Base-by-base conservation (phyloP, 2,888 invertebrate genomes). In the Heliconius aoede region DNA sequence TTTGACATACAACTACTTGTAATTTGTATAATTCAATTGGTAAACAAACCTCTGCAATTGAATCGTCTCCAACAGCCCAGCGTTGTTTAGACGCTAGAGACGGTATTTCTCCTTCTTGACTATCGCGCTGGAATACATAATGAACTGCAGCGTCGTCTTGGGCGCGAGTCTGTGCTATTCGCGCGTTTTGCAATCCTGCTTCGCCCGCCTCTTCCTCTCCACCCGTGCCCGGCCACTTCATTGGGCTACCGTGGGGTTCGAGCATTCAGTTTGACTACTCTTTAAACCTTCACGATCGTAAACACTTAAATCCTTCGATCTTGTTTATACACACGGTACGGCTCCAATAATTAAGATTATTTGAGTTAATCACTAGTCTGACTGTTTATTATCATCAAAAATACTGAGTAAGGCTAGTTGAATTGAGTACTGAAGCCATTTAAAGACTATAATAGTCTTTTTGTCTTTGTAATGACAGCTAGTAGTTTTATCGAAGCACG, bases 41-140 rank as follows among this genome's bases (percentile, higher is more conserved):
- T 78, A 76, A 90, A 95, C 96, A 95, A 92, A 98, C 98, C 95
- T 98, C 98, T 84, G 97, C 96, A 86, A 97, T 96, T 87, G 96
- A 96, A 90, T 98, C 98, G 91, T 98, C 98, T 79, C 97, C 98
- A 79, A 97, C 96, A 58, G 98, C 97, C 98, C 98, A 98, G 83
- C 97, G 96, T 84, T 97, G 96, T 90, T 97, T 97, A 71, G 96
- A 96, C 80, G 96, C 96, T 93, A 96, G 94, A 81, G 96, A 95
- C 80, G 96, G 95, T 88, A 98, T 96, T 88, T 98, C 98, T 75
- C 96, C 96, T 88, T 98, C 98, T 82, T 96, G 96, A 82, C 97
- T 97, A 80, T 97, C 96, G 78, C 93, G 88, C 84, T 98, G 98
- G 90, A 98, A 99, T 83, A 98, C 97, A 91, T 99, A 99, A 86